Conservation (phyloP, 2,113 vertebrate species). For the Ginglymostoma cirratum region DNA sequence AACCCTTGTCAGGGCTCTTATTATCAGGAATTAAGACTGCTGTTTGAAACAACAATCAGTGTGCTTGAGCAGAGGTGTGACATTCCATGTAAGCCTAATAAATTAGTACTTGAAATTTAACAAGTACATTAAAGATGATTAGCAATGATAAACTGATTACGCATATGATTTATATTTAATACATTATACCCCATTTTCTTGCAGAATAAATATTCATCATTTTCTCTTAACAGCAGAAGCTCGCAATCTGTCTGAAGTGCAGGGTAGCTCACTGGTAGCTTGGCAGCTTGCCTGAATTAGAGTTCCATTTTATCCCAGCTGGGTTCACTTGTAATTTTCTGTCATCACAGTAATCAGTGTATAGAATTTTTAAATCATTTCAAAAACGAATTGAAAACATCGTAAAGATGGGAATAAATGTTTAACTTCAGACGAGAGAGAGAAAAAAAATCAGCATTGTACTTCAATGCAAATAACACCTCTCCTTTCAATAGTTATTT, state of each 20-base stretch:
- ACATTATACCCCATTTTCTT: conserved; percentile 11
- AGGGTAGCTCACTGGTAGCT: conserved; percentile 17
- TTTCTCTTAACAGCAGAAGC: conserved; percentile 19
- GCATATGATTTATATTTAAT: conserved; percentile 20
- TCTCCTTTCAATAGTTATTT: not conserved
- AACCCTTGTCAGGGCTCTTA: not conserved
- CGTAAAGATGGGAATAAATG: not conserved
- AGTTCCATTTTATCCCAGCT: conserved; percentile 8
- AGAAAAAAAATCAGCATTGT: not conserved
- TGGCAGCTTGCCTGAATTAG: not conserved
- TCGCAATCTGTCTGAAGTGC: not conserved
- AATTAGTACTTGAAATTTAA: conserved; percentile 22
- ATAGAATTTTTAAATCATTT: not conserved
- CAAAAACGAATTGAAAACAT: not conserved
- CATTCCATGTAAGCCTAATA: conserved; percentile 23
- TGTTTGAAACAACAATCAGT: conserved; percentile 13
- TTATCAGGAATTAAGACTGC: not conserved
- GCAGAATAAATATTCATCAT: conserved; percentile 29
- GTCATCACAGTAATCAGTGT: not conserved
- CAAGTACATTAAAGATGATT: conserved; percentile 31
- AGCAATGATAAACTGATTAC: conserved; percentile 8
- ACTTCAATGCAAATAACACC: not conserved
- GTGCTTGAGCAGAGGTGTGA: not conserved
- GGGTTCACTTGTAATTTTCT: not conserved
- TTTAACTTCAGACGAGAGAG: not conserved